These are phyloP conservation scores for Sebastes hubbsi DNA, from an alignment of 2,797 vertebrate species.

Conservation along the genomic window DNA sequence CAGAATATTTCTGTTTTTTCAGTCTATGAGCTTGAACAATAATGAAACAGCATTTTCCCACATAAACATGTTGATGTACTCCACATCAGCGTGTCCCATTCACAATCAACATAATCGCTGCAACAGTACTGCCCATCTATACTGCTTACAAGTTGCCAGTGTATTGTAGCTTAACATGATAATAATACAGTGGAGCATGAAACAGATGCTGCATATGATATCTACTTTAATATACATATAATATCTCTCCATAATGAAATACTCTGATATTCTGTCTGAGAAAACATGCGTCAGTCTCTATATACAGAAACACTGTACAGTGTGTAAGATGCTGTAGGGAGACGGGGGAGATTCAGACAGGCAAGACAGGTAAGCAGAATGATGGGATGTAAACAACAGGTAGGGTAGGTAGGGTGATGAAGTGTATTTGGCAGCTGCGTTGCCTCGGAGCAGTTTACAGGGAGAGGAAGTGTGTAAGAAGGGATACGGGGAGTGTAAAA, in stretches of 20 bases:
- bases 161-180: constrained; percentile 32
- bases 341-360: neutral
- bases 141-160: constrained; percentile 36
- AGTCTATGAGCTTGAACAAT: constrained; percentile 7
- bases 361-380: neutral
- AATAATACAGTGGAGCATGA: constrained; percentile 52
- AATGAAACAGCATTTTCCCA: constrained; percentile 9
- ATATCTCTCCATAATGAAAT: constrained; percentile 70
- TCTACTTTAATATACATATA: constrained; percentile 61
- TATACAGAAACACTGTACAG: constrained; percentile 81
- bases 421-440: neutral
- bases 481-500: neutral
- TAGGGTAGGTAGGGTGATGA: neutral
- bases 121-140: constrained; percentile 25
- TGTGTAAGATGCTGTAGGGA: constrained; percentile 39
- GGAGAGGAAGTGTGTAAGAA: neutral
- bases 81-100: constrained; percentile 9
- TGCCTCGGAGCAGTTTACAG: neutral
- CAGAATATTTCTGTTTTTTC: constrained; percentile 5
- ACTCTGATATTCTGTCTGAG: constrained; percentile 73
- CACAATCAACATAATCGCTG: constrained; percentile 29
- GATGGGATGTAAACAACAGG: neutral
- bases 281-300: constrained; percentile 77
- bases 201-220: constrained; percentile 52
- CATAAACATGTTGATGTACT: neutral